Percentiles rank a stretch among this genome's conserved stretches.
Conservation (phyloP, 2,113 vertebrate genomes). For the Hystrix brachyura region DNA sequence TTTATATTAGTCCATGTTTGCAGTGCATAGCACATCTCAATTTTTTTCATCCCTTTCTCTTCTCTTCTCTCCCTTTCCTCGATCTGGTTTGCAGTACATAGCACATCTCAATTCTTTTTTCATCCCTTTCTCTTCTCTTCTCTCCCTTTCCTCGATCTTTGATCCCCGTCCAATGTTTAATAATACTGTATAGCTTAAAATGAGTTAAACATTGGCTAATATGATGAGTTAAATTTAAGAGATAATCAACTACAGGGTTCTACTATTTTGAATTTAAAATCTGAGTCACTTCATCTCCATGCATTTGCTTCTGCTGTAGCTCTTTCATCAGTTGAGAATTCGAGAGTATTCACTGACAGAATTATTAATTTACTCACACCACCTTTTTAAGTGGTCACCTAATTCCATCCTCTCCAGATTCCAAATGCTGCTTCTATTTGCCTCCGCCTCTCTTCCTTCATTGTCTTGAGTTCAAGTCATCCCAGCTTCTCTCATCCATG, state of each 20-base stretch:
- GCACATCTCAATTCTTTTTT: neutral
- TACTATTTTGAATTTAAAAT: neutral
- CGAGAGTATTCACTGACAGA: neutral
- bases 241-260: neutral
- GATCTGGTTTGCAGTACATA: neutral
- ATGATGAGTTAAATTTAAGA: neutral
- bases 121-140: neutral
- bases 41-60: neutral
- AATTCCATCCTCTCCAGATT: neutral
- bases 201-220: neutral
- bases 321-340: neutral
- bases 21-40: too few species aligned
- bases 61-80: neutral
- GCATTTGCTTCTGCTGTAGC: neutral
- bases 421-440: neutral
- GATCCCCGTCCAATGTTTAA: neutral
- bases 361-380: neutral
- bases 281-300: neutral
- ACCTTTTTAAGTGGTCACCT: neutral
- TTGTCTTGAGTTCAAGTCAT: neutral
- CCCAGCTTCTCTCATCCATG: neutral
- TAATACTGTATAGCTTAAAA: neutral
- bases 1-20: neutral
- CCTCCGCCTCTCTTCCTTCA: neutral
- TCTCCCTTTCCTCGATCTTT: neutral